These are phyloP conservation scores for Dicycla oo DNA, from an alignment of 2,888 invertebrate genomes.

Conservation along the genomic window DNA sequence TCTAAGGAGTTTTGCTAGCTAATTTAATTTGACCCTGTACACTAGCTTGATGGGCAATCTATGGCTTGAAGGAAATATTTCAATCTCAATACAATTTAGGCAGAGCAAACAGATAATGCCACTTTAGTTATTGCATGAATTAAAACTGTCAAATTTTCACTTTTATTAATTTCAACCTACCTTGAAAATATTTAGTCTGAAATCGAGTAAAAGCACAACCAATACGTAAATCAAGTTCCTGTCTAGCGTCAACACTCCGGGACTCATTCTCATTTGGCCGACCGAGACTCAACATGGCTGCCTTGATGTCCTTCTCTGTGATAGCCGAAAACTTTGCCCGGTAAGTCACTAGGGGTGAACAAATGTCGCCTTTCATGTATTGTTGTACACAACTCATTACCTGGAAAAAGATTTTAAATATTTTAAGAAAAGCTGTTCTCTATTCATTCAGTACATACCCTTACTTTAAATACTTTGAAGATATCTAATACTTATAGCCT, in stretches of 20 bases:
- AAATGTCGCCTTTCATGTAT: slow-evolving; percentile 93
- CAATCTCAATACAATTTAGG: background rate
- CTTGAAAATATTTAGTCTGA: slow-evolving; percentile 99
- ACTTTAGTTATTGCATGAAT: background rate
- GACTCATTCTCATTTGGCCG: slow-evolving; percentile 99
- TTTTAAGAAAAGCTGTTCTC: background rate
- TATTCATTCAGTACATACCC: background rate
- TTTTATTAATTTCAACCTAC: slow-evolving; percentile 74
- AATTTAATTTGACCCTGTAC: background rate
- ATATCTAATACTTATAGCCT: background rate
- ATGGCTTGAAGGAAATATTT: background rate
- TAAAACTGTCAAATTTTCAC: background rate
- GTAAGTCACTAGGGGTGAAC: slow-evolving; percentile 92
- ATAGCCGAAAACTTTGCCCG: slow-evolving; percentile 99
- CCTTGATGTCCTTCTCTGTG: slow-evolving; percentile 98
- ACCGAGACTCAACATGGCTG: slow-evolving; percentile 95
- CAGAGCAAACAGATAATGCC: background rate
- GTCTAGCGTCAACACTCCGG: slow-evolving; percentile 98
- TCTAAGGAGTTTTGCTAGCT: too few relatives aligned
- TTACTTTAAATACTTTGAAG: background rate
- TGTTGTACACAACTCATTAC: slow-evolving; percentile 92
- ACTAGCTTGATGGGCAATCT: background rate
- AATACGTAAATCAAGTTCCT: slow-evolving; percentile 99
- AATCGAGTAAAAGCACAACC: slow-evolving; percentile 99
- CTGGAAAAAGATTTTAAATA: slow-evolving; percentile 68